These are phyloP conservation scores for Anguilla pacifica DNA, from an alignment of 2,797 vertebrate genomes.

Conservation along the genomic window DNA sequence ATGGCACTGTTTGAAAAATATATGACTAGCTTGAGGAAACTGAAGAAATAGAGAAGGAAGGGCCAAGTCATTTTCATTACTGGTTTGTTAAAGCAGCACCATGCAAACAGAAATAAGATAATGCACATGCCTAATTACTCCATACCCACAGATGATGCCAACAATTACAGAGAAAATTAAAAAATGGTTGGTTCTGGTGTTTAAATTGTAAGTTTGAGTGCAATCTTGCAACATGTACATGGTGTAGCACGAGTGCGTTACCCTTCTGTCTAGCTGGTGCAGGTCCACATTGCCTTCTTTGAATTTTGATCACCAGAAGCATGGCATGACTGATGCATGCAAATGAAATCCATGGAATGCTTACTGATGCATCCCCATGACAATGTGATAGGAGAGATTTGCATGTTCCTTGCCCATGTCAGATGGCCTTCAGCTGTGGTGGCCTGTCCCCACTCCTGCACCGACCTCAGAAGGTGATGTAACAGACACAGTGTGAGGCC, in stretches of 20 bases:
- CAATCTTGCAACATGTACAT: conserved; percentile 20
- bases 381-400: neutral
- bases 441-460: neutral
- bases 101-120: neutral
- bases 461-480: neutral
- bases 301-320: neutral
- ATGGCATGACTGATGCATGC: conserved; percentile 16
- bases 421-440: conserved; percentile 2
- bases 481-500: neutral
- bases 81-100: conserved; percentile 37
- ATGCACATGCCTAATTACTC: conserved; percentile 24
- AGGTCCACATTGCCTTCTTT: neutral
- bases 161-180: conserved; percentile 42
- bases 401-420: neutral
- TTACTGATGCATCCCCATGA: conserved; percentile 5
- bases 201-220: conserved; percentile 40
- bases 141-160: conserved; percentile 42
- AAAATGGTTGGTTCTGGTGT: conserved; percentile 36
- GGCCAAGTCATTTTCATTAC: conserved; percentile 62
- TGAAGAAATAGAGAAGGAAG: conserved; percentile 68
- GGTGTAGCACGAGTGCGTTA: neutral
- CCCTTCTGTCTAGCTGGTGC: conserved; percentile 23
- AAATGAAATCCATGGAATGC: conserved; percentile 26
- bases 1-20: conserved; percentile 47
- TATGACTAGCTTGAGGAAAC: conserved; percentile 60